Conservation (phyloP, 2,797 vertebrate genomes). For the Sternotherus odoratus region DNA sequence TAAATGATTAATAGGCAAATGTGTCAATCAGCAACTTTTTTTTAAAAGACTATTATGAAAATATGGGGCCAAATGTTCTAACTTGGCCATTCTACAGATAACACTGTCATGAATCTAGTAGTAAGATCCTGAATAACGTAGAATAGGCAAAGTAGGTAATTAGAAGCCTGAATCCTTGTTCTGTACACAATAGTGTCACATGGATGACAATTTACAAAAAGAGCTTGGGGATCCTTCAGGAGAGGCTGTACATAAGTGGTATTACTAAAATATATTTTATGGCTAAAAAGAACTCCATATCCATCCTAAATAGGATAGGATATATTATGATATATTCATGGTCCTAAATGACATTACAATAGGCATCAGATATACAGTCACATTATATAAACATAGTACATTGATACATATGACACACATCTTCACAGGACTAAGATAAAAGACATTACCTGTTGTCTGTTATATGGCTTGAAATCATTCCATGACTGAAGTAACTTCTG, state of each 20-base stretch:
- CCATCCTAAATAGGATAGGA: neutral
- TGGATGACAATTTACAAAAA: neutral
- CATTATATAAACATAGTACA: neutral
- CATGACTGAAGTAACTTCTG: slow-evolving; percentile 94
- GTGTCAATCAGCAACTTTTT: neutral
- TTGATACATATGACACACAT: fast-evolving
- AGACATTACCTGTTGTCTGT: slow-evolving; percentile 90
- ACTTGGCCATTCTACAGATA: neutral
- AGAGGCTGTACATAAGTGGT: neutral
- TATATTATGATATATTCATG: neutral
- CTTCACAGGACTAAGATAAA: neutral
- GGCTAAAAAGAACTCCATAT: neutral
- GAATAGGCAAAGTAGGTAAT: neutral
- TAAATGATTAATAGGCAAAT: no score
- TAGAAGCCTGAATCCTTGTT: neutral
- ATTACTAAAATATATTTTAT: neutral
- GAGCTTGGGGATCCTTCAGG: neutral
- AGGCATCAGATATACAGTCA: neutral
- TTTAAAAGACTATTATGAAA: neutral
- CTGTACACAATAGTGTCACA: neutral
- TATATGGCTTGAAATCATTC: slow-evolving; percentile 95
- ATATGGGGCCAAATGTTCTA: neutral
- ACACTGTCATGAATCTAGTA: neutral
- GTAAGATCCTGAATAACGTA: fast-evolving
- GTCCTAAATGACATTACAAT: neutral